phyloP scores from a whole-genome alignment of 1,140 invertebrate species.

The Caenorhabditis latens region DNA sequence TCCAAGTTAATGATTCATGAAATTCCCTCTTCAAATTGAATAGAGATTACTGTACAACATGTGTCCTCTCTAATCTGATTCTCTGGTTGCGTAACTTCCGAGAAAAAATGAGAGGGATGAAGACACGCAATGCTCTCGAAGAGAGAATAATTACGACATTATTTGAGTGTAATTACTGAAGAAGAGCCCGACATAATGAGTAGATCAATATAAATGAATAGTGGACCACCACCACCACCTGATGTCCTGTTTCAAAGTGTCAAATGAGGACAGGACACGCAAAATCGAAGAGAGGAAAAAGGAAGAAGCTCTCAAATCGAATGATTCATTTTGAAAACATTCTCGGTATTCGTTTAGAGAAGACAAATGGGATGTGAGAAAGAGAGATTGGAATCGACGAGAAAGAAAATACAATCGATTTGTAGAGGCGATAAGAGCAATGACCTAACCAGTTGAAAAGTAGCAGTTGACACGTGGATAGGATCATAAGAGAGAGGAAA shows the following conservation, averaged over 20 bases:
- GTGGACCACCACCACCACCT: neutral
- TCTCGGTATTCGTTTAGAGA: conserved; percentile 14
- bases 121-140: neutral
- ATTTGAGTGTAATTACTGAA: conserved; percentile 26
- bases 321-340: conserved; percentile 43
- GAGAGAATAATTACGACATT: conserved; percentile 1
- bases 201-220: neutral
- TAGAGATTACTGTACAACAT: conserved; percentile 6
- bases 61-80: neutral
- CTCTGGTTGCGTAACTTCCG: neutral
- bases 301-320: neutral
- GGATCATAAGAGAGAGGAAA: neutral
- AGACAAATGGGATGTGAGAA: neutral
- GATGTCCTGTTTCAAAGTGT: neutral
- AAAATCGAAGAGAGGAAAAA: neutral
- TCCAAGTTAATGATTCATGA: conserved; percentile 4
- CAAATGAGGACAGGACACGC: conserved; percentile 9
- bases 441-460: conserved; percentile 38
- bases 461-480: neutral
- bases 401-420: neutral
- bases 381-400: conserved; percentile 7
- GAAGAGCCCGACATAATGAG: neutral
- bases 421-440: conserved; percentile 19
- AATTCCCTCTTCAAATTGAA: too few species aligned
- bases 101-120: too few species aligned